Evolutionary conservation across 2,888 invertebrate species (phyloP).

Genomic region (Bellardia pandia): DNA sequence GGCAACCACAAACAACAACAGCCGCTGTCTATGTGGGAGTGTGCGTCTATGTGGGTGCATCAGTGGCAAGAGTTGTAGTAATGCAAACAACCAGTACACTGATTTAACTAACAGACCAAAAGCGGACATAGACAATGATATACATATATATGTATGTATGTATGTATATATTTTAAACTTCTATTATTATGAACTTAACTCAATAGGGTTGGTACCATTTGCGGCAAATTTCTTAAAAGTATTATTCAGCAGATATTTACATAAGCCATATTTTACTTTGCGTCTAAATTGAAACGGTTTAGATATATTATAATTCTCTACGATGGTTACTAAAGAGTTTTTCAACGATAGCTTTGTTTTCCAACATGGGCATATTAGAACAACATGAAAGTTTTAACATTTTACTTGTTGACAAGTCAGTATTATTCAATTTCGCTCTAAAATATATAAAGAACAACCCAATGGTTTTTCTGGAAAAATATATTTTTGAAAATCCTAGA

Average conservation of each 20-base stretch:
- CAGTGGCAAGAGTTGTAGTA: constrained; percentile 10
- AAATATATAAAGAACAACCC: no score
- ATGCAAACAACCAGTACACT: constrained; percentile 8
- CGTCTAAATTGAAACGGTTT: background rate
- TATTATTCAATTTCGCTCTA: no score
- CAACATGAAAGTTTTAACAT: no score
- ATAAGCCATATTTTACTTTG: background rate
- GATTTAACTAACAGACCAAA: constrained; percentile 39
- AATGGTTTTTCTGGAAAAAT: no score
- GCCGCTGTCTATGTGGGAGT: background rate
- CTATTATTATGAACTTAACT: background rate
- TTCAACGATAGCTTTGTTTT: no score
- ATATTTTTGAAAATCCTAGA: no score
- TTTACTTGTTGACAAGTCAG: no score
- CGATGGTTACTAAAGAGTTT: no score
- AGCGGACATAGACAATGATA: constrained; percentile 10
- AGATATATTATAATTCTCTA: background rate
- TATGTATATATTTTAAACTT: background rate
- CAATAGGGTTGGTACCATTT: background rate
- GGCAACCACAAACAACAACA: constrained; percentile 37
- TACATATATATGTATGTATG: no score
- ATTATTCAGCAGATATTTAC: background rate
- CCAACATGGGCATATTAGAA: no score
- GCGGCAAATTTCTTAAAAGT: background rate
- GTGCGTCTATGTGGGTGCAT: constrained; percentile 13